Conservation (phyloP, 2,113 vertebrate species). For the Rhipidura dahli region DNA sequence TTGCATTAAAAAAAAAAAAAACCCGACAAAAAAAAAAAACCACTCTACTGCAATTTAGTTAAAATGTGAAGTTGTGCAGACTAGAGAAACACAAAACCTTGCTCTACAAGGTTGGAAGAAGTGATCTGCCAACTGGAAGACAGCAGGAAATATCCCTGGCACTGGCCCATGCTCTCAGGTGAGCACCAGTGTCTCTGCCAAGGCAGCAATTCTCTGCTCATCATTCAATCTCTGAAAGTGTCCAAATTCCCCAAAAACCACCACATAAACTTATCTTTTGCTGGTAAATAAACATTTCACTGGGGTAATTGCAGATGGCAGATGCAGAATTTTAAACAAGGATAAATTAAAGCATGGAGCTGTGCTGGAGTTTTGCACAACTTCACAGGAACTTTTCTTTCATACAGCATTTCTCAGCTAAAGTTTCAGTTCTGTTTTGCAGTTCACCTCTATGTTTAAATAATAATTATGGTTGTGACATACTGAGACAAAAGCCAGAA, state of each 20-base stretch:
- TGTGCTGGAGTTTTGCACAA: background rate
- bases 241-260: background rate
- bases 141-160: background rate
- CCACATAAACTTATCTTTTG: background rate
- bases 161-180: accelerated
- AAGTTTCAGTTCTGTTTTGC: slow-evolving; percentile 8
- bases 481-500: slow-evolving; percentile 55
- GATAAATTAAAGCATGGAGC: background rate
- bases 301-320: background rate
- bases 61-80: background rate
- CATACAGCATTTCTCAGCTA: background rate
- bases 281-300: background rate
- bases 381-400: background rate
- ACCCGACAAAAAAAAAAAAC: background rate
- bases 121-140: background rate
- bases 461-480: slow-evolving; percentile 25
- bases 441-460: slow-evolving; percentile 42
- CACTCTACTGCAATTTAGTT: background rate
- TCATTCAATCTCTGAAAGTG: background rate
- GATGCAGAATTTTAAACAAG: background rate
- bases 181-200: background rate
- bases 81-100: background rate
- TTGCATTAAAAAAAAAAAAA: background rate
- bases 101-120: background rate
- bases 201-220: background rate